These are phyloP conservation scores for Pluvianellus socialis DNA, from an alignment of 2,113 vertebrate genomes.

Conservation along the genomic window DNA sequence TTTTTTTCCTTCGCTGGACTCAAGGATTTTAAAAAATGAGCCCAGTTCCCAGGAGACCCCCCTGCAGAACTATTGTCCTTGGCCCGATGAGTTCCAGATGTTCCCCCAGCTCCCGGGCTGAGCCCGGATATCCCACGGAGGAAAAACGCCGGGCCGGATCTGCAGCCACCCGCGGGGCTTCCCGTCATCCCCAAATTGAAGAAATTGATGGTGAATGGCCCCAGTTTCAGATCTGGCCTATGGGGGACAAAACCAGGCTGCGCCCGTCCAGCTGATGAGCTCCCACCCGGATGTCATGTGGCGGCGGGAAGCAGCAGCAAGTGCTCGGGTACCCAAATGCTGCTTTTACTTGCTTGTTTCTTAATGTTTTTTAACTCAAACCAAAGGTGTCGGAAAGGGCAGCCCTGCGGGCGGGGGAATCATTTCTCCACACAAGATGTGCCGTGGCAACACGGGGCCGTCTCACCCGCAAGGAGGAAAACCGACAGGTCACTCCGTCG, in stretches of 20 bases:
- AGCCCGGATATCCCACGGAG: fast-evolving
- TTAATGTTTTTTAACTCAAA: not conserved
- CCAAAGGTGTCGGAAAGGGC: not conserved
- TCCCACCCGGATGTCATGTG: not conserved
- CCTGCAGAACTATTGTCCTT: not conserved
- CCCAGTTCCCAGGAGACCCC: not conserved
- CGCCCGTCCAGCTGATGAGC: not conserved
- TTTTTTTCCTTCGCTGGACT: fast-evolving
- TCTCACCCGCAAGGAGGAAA: not conserved
- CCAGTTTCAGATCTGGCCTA: not conserved
- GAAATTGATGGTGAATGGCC: fast-evolving
- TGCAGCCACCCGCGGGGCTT: fast-evolving
- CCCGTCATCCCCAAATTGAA: not conserved
- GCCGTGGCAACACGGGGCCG: not conserved
- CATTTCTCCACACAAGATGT: fast-evolving
- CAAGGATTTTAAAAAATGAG: fast-evolving
- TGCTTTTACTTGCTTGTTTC: not conserved
- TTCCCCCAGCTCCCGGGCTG: not conserved
- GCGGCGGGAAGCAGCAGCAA: not conserved
- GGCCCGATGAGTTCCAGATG: not conserved
- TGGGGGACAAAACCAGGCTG: not conserved
- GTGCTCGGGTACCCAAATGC: not conserved
- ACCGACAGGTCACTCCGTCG: not conserved
- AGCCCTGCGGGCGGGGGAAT: not conserved
- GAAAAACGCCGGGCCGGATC: not conserved